Evolutionary conservation across 2,888 invertebrate species (phyloP), one percentile per base, ranked within the genome.

Genomic region (Corythucha ciliata): DNA sequence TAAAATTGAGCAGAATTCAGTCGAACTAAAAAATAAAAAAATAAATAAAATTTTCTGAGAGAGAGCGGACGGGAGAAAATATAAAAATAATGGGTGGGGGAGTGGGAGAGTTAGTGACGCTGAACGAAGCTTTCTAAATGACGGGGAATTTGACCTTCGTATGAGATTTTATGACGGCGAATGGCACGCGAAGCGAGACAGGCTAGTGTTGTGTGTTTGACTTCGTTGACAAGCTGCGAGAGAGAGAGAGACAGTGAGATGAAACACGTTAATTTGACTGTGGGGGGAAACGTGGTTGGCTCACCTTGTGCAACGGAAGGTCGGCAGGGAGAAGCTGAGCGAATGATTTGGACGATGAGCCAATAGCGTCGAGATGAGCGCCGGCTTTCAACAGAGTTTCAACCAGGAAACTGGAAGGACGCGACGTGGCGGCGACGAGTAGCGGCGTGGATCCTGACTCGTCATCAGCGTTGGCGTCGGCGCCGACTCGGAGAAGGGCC

Each of bases 151-250:
- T 46, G 44, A 7, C 55, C 54, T 7, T 47, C 48, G 37, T 57
- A 63, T 16, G 65, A 64, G 53, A 75, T 63, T 29, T 65, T 63
- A 57, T 69, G 54, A 50, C 64, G 61, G 39, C 66, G 65, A 20
- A 94, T 81, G 4, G 81, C 80, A 58, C 82, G 76, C 10, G 93
- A 90, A 12, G 92, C 87, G 53, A 90, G 76, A 68, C 93, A 94
- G 64, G 84, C 81, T 59, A 94, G 76, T 54, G 81, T 79, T 39
- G 84, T 82, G 68, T 84, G 84, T 58, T 79, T 78, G 41, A 88
- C 36, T 46, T 34, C 45, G 20, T 51, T 51, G 45, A 40, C 40
- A 21, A 51, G 27, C 45, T 51, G 44, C 8, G 42, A 48, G 7
- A 48, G 29, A 42, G n/a, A n/a, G n/a, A n/a, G n/a, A n/a, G n/a